These are phyloP conservation scores for Eulemur macaco DNA, from an alignment of 2,113 vertebrate genomes.

Conservation along the genomic window DNA sequence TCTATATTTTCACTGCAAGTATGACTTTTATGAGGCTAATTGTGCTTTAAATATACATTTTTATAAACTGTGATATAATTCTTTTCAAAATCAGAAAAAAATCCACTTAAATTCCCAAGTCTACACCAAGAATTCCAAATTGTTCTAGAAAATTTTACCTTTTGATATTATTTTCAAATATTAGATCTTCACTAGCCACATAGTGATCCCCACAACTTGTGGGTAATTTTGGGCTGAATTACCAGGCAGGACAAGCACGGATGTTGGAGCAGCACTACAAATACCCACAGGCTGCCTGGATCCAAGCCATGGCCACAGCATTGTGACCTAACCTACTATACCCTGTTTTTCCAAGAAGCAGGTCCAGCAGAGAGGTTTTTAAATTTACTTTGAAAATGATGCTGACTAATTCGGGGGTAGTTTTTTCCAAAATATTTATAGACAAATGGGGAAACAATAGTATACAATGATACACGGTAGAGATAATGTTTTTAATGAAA, in stretches of 20 bases:
- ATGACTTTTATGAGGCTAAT: neutral
- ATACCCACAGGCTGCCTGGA: neutral
- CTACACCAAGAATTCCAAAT: neutral
- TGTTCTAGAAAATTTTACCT: neutral
- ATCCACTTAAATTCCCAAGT: neutral
- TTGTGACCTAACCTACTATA: no score
- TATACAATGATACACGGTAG: neutral
- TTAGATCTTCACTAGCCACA: neutral
- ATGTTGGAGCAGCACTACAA: neutral
- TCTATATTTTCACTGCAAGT: neutral
- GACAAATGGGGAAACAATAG: neutral
- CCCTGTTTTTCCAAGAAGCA: neutral
- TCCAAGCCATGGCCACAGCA: neutral
- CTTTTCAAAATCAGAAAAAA: neutral
- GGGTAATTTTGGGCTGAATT: neutral
- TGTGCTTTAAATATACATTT: neutral
- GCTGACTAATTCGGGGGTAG: neutral
- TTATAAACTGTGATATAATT: neutral
- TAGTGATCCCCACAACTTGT: neutral
- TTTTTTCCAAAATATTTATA: neutral
- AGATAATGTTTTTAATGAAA: neutral
- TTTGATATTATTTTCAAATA: neutral
- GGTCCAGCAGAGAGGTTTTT: neutral
- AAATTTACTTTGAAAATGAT: neutral
- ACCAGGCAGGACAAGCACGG: no score